Conservation (phyloP, 2,888 invertebrate species). For the Spilarctia lutea region DNA sequence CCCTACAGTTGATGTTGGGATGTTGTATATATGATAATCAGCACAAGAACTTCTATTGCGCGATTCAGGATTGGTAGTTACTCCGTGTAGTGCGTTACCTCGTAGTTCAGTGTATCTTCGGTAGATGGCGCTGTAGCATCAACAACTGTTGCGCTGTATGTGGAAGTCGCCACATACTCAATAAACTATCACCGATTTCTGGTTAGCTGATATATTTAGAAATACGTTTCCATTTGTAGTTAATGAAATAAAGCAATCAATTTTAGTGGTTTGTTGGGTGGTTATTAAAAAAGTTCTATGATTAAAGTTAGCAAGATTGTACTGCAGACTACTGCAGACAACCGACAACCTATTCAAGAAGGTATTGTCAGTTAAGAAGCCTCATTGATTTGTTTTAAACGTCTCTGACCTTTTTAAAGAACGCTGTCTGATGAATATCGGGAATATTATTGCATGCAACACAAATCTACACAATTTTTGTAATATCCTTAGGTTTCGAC, state of each 20-base stretch:
- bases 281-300: neutral
- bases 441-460: neutral
- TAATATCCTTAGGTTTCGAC: neutral
- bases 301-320: neutral
- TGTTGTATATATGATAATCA: too few species aligned
- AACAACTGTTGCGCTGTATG: too few species aligned
- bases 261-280: neutral
- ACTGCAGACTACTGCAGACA: neutral
- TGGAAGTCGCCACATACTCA: too few species aligned
- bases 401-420: neutral
- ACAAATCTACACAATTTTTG: neutral
- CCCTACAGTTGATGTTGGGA: too few species aligned
- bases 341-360: neutral
- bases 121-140: too few species aligned
- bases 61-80: too few species aligned
- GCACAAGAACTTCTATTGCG: too few species aligned
- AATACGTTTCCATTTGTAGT: neutral
- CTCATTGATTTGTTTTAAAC: neutral
- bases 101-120: too few species aligned
- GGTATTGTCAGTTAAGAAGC: neutral
- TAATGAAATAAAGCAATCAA: neutral
- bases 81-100: too few species aligned
- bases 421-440: neutral
- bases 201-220: too few species aligned
- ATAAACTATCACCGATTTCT: too few species aligned